Conservation (phyloP, 2,113 vertebrate species). For the Poeciliopsis retropinna region DNA sequence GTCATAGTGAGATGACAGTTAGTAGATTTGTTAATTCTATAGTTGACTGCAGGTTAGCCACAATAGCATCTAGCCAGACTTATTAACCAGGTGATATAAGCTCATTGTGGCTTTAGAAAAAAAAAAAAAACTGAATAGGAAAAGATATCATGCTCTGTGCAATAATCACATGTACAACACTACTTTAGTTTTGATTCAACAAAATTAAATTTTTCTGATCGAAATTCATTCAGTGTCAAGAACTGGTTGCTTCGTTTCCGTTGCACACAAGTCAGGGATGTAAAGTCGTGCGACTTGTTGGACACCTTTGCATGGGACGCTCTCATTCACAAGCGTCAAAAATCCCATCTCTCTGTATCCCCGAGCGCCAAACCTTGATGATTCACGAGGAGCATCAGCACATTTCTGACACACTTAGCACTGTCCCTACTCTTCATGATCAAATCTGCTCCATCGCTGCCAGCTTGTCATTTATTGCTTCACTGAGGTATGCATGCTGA, state of each 20-base stretch:
- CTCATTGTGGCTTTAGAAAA: background rate
- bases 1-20: too few species aligned
- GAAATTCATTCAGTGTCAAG: background rate
- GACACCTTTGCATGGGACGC: constrained; percentile 3
- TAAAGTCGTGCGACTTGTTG: constrained; percentile 5
- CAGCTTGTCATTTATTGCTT: constrained; percentile 65
- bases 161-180: background rate
- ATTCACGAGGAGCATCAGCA: constrained; percentile 36
- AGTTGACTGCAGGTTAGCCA: too few species aligned
- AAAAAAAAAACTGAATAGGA: background rate
- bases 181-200: background rate
- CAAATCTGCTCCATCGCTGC: constrained; percentile 50
- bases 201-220: background rate
- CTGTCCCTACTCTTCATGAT: constrained; percentile 42
- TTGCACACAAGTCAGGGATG: background rate
- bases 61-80: background rate
- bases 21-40: too few species aligned
- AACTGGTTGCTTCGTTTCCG: background rate
- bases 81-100: background rate
- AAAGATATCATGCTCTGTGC: background rate
- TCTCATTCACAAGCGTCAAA: constrained; percentile 18
- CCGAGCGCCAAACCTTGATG: constrained; percentile 22
- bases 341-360: constrained; percentile 24
- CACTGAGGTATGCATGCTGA: constrained; percentile 39
- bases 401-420: constrained; percentile 26